Conservation (phyloP, 2,888 invertebrate species). For the Invenusta paracnida region DNA sequence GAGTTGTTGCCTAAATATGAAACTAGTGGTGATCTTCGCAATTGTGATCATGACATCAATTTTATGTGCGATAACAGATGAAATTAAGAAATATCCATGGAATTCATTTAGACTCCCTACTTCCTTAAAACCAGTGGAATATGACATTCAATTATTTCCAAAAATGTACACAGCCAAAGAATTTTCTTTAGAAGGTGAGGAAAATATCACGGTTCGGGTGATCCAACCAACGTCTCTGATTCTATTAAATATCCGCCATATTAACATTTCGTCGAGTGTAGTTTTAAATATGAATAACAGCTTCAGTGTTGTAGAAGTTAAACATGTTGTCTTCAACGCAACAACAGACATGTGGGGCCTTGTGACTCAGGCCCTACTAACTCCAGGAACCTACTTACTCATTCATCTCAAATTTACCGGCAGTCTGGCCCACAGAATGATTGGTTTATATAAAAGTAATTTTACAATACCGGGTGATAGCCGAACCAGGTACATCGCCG, state of each 20-base stretch:
- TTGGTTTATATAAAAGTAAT: not conserved
- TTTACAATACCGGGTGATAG: not conserved
- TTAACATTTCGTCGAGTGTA: not conserved
- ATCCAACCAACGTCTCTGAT: not conserved
- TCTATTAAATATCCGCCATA: not conserved
- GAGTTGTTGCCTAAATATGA: no score
- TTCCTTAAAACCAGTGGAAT: constrained; percentile 77
- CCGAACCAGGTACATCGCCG: not conserved
- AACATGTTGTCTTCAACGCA: not conserved
- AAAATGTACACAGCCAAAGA: constrained; percentile 66
- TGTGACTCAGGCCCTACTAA: not conserved
- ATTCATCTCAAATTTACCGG: not conserved
- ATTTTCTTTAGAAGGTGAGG: not conserved
- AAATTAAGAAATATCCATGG: no score
- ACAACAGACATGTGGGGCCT: not conserved
- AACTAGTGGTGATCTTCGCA: no score
- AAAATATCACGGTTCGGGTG: not conserved
- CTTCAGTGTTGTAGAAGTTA: not conserved
- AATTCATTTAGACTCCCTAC: constrained; percentile 79
- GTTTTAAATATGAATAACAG: not conserved
- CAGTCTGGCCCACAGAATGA: not conserved
- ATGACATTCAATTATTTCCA: constrained; percentile 77
- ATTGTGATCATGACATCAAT: no score
- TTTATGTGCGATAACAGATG: no score
- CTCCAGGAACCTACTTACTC: not conserved